Percentiles rank a stretch among this genome's conserved stretches.
Conservation (phyloP, 2,113 vertebrate species). For the Phylloscopus whistleri region DNA sequence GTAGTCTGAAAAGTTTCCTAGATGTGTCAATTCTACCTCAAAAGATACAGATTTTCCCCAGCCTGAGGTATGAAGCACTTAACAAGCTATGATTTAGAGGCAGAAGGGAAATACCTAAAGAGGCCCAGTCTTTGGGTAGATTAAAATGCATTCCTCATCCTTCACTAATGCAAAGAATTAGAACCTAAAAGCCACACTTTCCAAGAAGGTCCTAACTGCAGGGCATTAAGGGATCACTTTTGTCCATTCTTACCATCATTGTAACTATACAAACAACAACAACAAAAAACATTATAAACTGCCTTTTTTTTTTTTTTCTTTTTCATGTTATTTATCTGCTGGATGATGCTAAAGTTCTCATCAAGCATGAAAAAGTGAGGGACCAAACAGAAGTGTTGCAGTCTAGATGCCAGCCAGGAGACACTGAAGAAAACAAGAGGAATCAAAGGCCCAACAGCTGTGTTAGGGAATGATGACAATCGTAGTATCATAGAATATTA, state of each 20-base stretch:
- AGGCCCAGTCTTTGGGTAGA: background rate
- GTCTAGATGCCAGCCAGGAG: background rate
- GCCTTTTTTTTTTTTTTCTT: background rate
- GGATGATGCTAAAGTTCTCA: background rate
- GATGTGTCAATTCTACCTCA: background rate
- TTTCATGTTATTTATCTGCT: background rate
- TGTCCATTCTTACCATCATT: background rate
- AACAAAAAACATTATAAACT: background rate
- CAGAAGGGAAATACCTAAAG: background rate
- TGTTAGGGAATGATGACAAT: background rate
- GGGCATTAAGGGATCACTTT: background rate
- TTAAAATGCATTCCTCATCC: background rate
- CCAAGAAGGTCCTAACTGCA: background rate
- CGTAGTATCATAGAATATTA: background rate
- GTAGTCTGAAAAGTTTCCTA: background rate
- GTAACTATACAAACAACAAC: background rate
- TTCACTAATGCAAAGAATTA: background rate
- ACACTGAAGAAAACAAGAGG: background rate
- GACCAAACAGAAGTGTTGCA: background rate
- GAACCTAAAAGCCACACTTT: background rate
- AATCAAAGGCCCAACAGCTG: background rate
- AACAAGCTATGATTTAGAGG: background rate
- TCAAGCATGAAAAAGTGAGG: background rate
- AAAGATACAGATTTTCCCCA: background rate
- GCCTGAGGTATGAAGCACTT: background rate